Percentiles rank a stretch among this genome's conserved stretches.
Evolutionary conservation across 2,113 vertebrate species (phyloP).

Genomic region (Hydrochoerus hydrochaeris): DNA sequence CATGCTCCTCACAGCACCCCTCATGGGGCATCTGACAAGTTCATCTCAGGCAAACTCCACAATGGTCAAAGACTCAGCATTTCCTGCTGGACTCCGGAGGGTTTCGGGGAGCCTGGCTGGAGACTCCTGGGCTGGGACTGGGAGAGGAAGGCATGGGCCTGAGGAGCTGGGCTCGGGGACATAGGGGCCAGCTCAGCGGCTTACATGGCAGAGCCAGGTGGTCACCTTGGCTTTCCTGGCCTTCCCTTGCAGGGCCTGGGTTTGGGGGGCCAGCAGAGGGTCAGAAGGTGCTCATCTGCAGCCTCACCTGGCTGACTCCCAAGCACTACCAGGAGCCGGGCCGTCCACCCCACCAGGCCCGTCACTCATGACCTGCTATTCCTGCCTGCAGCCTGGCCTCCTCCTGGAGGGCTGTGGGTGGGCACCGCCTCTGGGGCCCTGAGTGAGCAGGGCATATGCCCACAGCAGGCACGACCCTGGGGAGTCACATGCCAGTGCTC

Average conservation of each 20-base stretch:
- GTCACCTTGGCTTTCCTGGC: background rate
- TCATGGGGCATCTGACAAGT: background rate
- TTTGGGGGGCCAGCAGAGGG: background rate
- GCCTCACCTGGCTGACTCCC: background rate
- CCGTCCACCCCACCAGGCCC: background rate
- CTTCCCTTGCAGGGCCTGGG: background rate
- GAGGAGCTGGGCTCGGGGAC: background rate
- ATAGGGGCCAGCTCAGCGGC: background rate
- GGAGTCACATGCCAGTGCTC: background rate
- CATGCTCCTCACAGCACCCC: fast-evolving
- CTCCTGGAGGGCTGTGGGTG: background rate
- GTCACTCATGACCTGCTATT: background rate
- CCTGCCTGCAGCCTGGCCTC: background rate
- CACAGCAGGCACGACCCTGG: background rate
- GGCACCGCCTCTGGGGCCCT: background rate
- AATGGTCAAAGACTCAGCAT: background rate
- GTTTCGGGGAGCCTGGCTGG: background rate
- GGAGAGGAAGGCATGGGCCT: background rate
- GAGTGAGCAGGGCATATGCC: background rate
- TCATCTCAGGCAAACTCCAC: background rate
- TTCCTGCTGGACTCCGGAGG: background rate
- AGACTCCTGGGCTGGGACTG: background rate
- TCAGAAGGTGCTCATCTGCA: background rate
- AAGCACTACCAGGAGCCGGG: background rate
- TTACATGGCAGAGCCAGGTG: background rate